Base-by-base conservation (phyloP, 2,888 invertebrate genomes). In the Tuberolachnus salignus region DNA sequence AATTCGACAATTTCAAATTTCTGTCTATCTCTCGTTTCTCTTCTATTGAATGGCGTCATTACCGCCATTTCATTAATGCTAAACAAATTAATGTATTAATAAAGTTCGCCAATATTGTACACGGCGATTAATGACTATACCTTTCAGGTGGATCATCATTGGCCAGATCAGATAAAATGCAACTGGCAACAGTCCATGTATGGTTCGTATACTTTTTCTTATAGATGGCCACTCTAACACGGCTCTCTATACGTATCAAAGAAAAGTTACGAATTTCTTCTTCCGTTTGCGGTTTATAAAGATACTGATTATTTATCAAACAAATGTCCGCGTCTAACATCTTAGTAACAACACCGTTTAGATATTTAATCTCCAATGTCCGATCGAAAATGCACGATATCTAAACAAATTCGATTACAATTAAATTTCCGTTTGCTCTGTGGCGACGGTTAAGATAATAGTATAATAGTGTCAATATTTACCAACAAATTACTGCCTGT, bases 261-360 rank as follows among this genome's bases (percentile, higher is more conserved):
- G 67, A n/a, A n/a, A 78, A 78, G n/a, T 78, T 69, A 8, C 67
- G 67, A 21, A 69, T 78, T 59, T 78, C 78, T 23, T 59, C 69
- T 1, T 78, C 78, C 3, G 57, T 78, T 78, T 59, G 69, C 1
- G 78, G 78, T 1, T 78, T 49, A 59, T 78, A 78, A 14, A 69
- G 51, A 8, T 78, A 78, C 13, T 21, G 59, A 8, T 19, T 19
- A 13, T 78, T 9, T 11, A 78, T 78, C 3, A 78, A 1, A 69
- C 78, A 78, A 8, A 69, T 78, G 34, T 78, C 59, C 1, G 69
- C 59, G 6, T 78, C 78, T 3, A 78, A 34, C n/a, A 78, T 46
- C 1, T 59, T 57, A 3, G 78, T 78, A 19, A 78, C 67, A 8
- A 51, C 6, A 69, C 78, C 78, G 0, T 78, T 78, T 1, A 69